Conservation (phyloP, 23 tunicate genomes). For the Ascidia mentula region DNA sequence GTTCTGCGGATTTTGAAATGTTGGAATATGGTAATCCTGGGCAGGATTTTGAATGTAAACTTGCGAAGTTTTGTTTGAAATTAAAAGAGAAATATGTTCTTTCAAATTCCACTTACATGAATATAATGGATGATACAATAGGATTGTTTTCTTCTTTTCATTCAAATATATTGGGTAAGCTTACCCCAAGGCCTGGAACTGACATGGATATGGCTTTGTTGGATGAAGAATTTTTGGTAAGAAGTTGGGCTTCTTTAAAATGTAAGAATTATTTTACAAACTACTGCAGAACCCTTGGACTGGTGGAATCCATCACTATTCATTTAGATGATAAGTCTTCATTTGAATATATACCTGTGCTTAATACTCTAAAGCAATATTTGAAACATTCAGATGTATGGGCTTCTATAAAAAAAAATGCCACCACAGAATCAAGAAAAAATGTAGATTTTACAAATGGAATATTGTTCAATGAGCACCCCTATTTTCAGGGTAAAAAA, state of each 20-base stretch:
- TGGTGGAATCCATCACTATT: constrained; percentile 10
- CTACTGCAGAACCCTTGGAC: constrained; percentile 7
- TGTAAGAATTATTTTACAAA: constrained; percentile 4
- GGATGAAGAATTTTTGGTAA: constrained; percentile 4
- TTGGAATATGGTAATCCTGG: not conserved
- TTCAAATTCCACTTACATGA: constrained; percentile 12
- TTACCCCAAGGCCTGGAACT: not conserved
- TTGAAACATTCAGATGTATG: constrained; percentile 2
- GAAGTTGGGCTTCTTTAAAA: constrained; percentile 5
- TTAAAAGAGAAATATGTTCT: constrained; percentile 18
- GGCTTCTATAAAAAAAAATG: not conserved
- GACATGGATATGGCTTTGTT: constrained; percentile 9
- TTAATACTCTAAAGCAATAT: constrained; percentile 14
- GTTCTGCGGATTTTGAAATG: not conserved
- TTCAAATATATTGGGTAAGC: constrained; percentile 3
- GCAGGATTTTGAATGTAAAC: not conserved
- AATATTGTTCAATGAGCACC: not conserved
- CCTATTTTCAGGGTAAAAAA: constrained; percentile 12
- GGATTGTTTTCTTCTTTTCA: constrained; percentile 12
- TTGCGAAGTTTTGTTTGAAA: constrained; percentile 8
- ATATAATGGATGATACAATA: constrained; percentile 16
- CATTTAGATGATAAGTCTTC: constrained; percentile 1
- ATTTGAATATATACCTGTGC: constrained; percentile 9
- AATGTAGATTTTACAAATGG: constrained; percentile 3
- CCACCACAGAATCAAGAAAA: not conserved